These are phyloP conservation scores for Caenorhabditis parvicauda DNA, from an alignment of 2,888 invertebrate species.

Conservation along the genomic window DNA sequence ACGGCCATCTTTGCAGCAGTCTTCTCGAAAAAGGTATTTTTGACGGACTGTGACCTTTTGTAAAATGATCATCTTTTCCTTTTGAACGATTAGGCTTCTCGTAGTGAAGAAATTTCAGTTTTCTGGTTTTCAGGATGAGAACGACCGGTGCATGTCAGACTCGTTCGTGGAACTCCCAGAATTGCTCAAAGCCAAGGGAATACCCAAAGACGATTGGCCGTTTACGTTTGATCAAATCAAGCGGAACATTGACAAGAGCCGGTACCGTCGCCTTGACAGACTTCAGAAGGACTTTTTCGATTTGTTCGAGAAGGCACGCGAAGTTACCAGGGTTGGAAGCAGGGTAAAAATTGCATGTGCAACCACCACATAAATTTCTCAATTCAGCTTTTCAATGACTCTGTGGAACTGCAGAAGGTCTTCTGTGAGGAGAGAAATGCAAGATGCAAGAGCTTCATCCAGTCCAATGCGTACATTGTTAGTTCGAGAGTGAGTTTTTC, in stretches of 20 bases:
- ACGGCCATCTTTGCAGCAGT: constrained; percentile 86
- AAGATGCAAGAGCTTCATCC: constrained; percentile 78
- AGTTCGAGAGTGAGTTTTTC: constrained; percentile 66
- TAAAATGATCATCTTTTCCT: too few relatives aligned
- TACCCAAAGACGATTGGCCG: constrained; percentile 69
- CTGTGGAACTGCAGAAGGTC: constrained; percentile 85
- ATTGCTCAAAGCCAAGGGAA: constrained; percentile 69
- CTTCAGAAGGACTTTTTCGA: constrained; percentile 86
- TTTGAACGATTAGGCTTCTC: not conserved
- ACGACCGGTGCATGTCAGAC: constrained; percentile 92
- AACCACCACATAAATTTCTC: not conserved
- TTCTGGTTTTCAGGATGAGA: constrained; percentile 73
- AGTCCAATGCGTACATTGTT: constrained; percentile 82
- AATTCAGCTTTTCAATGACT: constrained; percentile 81
- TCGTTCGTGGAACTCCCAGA: constrained; percentile 86
- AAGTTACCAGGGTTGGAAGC: constrained; percentile 84
- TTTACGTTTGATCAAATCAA: constrained; percentile 89
- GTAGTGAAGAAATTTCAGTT: not conserved
- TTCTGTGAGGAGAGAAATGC: constrained; percentile 75
- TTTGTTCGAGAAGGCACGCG: constrained; percentile 83
- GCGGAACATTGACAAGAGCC: constrained; percentile 80
- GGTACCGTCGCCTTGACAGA: constrained; percentile 86
- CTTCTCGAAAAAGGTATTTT: constrained; percentile 80
- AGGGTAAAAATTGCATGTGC: constrained; percentile 49
- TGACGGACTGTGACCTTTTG: too few relatives aligned